These are phyloP conservation scores for Gymnocephalus cernua DNA, from an alignment of 2,113 vertebrate species.

Conservation along the genomic window DNA sequence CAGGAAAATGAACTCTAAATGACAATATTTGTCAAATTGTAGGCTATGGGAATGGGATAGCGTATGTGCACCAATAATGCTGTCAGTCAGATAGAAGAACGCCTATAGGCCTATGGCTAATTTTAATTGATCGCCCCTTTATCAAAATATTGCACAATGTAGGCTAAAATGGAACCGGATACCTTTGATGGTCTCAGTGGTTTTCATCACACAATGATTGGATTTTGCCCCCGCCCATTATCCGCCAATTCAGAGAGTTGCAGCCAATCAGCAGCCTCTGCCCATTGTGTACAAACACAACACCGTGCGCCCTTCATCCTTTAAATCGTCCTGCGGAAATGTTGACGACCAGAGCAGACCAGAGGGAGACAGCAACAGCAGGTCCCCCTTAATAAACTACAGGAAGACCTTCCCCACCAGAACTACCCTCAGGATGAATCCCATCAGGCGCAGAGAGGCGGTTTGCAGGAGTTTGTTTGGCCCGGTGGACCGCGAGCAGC, in stretches of 20 bases:
- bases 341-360: background rate
- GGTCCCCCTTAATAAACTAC: background rate
- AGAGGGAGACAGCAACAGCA: background rate
- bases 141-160: too few species aligned
- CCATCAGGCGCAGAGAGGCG: slow-evolving; percentile 60
- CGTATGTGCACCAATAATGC: too few species aligned
- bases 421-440: slow-evolving; percentile 50
- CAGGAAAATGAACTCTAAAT: too few species aligned
- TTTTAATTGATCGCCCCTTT: too few species aligned
- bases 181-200: background rate
- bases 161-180: background rate
- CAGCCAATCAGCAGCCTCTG: slow-evolving; percentile 65
- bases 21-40: too few species aligned
- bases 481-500: slow-evolving; percentile 89
- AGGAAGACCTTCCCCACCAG: background rate
- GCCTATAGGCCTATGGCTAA: too few species aligned
- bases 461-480: slow-evolving; percentile 89
- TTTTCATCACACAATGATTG: slow-evolving; percentile 17
- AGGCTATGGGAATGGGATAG: too few species aligned
- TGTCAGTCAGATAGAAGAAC: too few species aligned
- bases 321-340: slow-evolving; percentile 41
- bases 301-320: slow-evolving; percentile 27
- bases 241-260: slow-evolving; percentile 6
- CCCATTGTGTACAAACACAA: slow-evolving; percentile 63
- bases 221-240: background rate